Conservation (phyloP, 2,888 invertebrate genomes). For the Sympetrum striolatum region DNA sequence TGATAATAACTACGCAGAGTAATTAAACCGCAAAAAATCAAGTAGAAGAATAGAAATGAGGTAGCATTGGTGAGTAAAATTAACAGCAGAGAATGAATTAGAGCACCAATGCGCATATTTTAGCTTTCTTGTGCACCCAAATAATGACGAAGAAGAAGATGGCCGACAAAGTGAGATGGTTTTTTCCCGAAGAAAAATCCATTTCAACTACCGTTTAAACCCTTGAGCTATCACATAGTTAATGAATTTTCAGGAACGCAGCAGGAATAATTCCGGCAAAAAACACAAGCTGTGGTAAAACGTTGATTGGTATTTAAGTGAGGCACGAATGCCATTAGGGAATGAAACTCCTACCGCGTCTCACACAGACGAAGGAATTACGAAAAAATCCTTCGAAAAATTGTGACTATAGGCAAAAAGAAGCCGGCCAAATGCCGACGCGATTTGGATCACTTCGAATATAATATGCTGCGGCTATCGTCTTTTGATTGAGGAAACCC, state of each 20-base stretch:
- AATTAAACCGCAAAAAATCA: neutral
- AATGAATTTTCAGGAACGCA: slow-evolving; percentile 40
- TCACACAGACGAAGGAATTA: neutral
- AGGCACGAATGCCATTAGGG: slow-evolving; percentile 16
- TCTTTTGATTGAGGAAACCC: neutral
- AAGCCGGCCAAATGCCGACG: neutral
- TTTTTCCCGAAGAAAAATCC: slow-evolving; percentile 16
- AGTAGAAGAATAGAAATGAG: neutral
- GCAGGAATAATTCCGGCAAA: slow-evolving; percentile 8
- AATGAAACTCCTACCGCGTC: neutral
- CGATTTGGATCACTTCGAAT: neutral
- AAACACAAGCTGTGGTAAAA: neutral
- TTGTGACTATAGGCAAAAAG: neutral
- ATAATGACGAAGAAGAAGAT: neutral
- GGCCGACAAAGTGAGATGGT: neutral
- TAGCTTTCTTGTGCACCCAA: neutral
- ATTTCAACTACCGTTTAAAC: slow-evolving; percentile 21
- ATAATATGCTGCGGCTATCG: neutral
- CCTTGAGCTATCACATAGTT: slow-evolving; percentile 30
- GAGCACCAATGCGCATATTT: neutral
- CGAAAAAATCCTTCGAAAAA: neutral
- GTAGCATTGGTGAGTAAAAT: neutral
- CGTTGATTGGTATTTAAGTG: slow-evolving; percentile 35
- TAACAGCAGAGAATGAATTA: neutral
- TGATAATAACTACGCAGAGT: neutral